These are phyloP conservation scores for Hypselothyrea guttata DNA, from an alignment of 2,888 invertebrate species.

Conservation along the genomic window DNA sequence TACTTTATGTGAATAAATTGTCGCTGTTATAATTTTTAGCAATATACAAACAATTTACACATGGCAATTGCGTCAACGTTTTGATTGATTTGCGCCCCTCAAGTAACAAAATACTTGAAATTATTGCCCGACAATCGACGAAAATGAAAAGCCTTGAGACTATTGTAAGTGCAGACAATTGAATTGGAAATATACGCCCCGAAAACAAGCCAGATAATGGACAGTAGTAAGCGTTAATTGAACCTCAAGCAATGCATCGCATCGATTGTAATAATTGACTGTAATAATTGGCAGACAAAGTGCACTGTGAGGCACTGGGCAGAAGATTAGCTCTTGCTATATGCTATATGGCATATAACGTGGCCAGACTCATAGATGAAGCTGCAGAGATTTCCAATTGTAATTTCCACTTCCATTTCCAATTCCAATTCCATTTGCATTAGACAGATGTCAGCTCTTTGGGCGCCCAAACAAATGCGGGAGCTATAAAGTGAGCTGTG, in stretches of 20 bases:
- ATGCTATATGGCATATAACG: no score
- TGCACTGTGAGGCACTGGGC: constrained; percentile 7
- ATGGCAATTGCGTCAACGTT: not conserved
- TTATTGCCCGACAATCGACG: constrained; percentile 16
- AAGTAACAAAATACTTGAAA: constrained; percentile 6
- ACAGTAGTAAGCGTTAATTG: constrained; percentile 77
- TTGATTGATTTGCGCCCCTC: constrained; percentile 1
- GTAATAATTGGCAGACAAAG: constrained; percentile 57
- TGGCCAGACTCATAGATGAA: no score
- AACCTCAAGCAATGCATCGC: constrained; percentile 72
- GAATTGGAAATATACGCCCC: constrained; percentile 64
- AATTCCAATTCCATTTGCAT: constrained; percentile 7
- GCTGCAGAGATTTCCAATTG: not conserved
- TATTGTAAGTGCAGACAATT: constrained; percentile 58
- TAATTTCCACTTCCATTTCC: constrained; percentile 5
- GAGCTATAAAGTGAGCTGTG: constrained; percentile 2
- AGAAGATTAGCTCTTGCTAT: not conserved
- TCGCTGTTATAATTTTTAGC: no score
- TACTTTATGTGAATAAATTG: no score
- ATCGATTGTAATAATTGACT: constrained; percentile 61
- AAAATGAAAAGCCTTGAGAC: constrained; percentile 55
- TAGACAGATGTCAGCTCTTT: constrained; percentile 21
- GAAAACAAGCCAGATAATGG: constrained; percentile 62
- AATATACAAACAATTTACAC: no score
- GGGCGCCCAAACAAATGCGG: not conserved